Percentiles rank a stretch among this genome's conserved stretches.
phyloP scores from a whole-genome alignment of 2,113 vertebrate genomes.

The Eulemur macaco region DNA sequence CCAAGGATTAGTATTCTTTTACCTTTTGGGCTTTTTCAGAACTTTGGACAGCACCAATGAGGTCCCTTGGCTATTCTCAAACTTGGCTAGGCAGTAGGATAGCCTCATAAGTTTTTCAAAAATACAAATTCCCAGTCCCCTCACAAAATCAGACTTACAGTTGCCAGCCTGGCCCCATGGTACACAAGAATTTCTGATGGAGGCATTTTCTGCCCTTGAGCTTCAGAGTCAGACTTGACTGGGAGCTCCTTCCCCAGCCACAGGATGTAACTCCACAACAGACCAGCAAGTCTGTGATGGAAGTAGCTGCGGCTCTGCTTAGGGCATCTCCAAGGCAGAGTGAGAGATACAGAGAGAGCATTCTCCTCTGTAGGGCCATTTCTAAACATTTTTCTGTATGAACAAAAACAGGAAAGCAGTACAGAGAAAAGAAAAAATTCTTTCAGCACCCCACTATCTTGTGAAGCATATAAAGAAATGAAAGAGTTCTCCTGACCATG shows the following conservation, averaged over 20 bases:
- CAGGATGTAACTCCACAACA: accelerated
- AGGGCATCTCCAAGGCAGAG: neutral
- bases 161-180: neutral
- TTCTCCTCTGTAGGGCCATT: neutral
- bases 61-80: neutral
- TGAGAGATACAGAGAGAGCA: neutral
- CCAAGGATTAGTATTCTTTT: neutral
- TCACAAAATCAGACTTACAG: neutral
- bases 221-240: neutral
- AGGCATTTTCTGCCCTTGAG: neutral
- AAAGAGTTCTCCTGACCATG: neutral
- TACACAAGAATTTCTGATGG: neutral
- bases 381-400: neutral
- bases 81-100: neutral
- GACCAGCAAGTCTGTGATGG: neutral
- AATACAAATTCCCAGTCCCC: neutral
- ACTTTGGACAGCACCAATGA: neutral
- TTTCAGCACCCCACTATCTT: neutral
- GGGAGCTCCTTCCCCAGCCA: neutral
- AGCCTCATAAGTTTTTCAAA: neutral
- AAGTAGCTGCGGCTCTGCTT: neutral
- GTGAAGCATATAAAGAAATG: neutral
- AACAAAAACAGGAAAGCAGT: neutral
- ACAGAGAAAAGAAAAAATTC: neutral
- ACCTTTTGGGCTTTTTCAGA: neutral